These are phyloP conservation scores for Drosophila mimica DNA, from an alignment of 2,888 invertebrate species.

Conservation along the genomic window DNA sequence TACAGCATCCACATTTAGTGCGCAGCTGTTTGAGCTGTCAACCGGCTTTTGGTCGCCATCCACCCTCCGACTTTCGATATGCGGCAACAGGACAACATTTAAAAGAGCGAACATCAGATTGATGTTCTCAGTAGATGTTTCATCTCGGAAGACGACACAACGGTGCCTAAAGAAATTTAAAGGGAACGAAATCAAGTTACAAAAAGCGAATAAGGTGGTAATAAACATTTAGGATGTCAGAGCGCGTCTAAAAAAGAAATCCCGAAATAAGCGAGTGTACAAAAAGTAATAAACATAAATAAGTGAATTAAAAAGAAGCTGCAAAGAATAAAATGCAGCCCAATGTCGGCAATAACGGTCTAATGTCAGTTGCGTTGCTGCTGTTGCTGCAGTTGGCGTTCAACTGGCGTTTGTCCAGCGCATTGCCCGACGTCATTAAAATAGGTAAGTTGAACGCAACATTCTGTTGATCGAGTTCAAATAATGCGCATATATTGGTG, in stretches of 20 bases:
- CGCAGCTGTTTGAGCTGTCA: constrained; percentile 65
- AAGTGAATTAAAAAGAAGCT: constrained; percentile 6
- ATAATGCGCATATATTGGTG: background rate
- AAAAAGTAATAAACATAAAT: constrained; percentile 1
- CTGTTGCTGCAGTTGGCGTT: constrained; percentile 48
- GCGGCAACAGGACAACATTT: constrained; percentile 70
- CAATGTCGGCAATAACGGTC: constrained; percentile 16
- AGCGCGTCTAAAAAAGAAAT: constrained; percentile 27
- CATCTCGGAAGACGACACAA: constrained; percentile 42
- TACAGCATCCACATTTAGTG: constrained; percentile 54
- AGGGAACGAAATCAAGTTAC: constrained; percentile 5
- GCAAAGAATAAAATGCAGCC: constrained; percentile 50
- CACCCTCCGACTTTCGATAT: constrained; percentile 19
- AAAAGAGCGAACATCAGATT: constrained; percentile 52
- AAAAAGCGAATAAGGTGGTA: background rate
- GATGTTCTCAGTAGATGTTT: constrained; percentile 62
- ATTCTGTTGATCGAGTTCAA: constrained; percentile 31
- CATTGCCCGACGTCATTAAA: constrained; percentile 83
- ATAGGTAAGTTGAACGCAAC: constrained; percentile 74
- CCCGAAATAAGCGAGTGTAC: background rate
- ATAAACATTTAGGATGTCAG: constrained; percentile 38
- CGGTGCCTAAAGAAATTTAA: background rate
- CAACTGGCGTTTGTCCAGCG: constrained; percentile 41
- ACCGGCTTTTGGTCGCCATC: constrained; percentile 71
- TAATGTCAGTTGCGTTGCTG: constrained; percentile 40